A percentile compares a stretch with the other conserved stretches of the same genome.
Evolutionary conservation across 2,797 vertebrate species (phyloP).

Genomic region (Pempheris klunzingeri): DNA sequence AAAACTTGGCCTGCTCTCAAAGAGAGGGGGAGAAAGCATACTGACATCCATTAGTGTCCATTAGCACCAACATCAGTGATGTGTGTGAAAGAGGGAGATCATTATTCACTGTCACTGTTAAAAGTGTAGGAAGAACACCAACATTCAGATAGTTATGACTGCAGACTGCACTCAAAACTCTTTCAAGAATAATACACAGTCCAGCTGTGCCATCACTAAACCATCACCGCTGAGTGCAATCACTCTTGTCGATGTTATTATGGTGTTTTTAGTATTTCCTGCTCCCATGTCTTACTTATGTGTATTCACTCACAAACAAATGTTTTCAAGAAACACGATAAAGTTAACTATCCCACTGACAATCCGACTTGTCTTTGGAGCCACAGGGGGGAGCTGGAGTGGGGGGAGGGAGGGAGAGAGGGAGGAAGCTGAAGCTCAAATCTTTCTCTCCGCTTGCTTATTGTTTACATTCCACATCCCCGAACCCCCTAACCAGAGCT

Average conservation of each 20-base stretch:
- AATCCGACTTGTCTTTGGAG: slow-evolving; percentile 18
- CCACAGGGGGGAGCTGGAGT: slow-evolving; percentile 20
- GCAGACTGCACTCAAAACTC: slow-evolving; percentile 2
- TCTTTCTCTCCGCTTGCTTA: slow-evolving; percentile 50
- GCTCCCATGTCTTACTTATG: not conserved
- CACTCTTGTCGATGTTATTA: not conserved
- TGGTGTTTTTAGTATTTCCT: slow-evolving; percentile 6
- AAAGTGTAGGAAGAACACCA: slow-evolving; percentile 29
- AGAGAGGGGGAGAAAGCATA: not conserved
- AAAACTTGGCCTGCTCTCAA: slow-evolving; percentile 29
- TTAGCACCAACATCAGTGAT: slow-evolving; percentile 43
- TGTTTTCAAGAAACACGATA: slow-evolving; percentile 4
- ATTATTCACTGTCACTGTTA: slow-evolving; percentile 49
- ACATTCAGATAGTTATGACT: slow-evolving; percentile 35
- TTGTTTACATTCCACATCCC: slow-evolving; percentile 77
- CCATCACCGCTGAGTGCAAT: not conserved
- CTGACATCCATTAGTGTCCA: slow-evolving; percentile 57
- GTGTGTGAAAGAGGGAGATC: slow-evolving; percentile 5
- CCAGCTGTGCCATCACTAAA: slow-evolving; percentile 15
- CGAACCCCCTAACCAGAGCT: slow-evolving; percentile 61
- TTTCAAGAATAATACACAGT: slow-evolving; percentile 1
- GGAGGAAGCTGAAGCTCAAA: slow-evolving; percentile 39
- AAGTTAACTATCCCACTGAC: slow-evolving; percentile 23
- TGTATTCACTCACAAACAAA: slow-evolving; percentile 1
- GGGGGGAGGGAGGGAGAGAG: not conserved